Evolutionary conservation across 2,888 invertebrate genomes (phyloP), one percentile per base, ranked within the genome.

Genomic region (Pantelozetes paolii): DNA sequence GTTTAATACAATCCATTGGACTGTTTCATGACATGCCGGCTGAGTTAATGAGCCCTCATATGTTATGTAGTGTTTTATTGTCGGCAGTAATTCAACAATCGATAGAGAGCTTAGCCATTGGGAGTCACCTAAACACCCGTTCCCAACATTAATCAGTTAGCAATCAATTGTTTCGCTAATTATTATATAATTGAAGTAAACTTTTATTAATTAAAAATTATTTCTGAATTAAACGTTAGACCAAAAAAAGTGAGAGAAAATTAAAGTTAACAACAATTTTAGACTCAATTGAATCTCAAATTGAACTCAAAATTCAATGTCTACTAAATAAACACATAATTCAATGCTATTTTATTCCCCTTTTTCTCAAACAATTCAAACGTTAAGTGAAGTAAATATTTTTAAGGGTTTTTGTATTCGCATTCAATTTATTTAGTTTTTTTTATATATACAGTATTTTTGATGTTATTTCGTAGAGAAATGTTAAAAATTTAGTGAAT

Each of bases 1-100:
- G 85, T 98, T 98, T 83, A 96, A 87, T 81, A 99, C 91, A 83
- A 98, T 87, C 98, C 98, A 98, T 80, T 96, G 96, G 84, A 97
- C 96, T 32, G 97, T 97, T 85, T 98, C 98, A 84, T 94, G 91
- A 85, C 98, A 98, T 77, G 95, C 93, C 2, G 98, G 98, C 83
- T 93, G 92, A 72, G 97, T 97, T 75, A 94, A 90, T 57, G 96
- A 96, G 71, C 97, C 98, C 81, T 97, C 95, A 84, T 97, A 99
- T 73, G 98, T 98, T 90, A 99, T 94, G 85, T 94, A 98, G 84
- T 94, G 91, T 81, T 92, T 90, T 67, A 95, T 97, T 26, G 76
- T 75, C 6, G 98, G 96, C 77, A 98, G 85, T 74, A 98, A 86
- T 32, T 92, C 92, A 72, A 91, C 87, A 72, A 96, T 90, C 67